Evolutionary conservation across 2,888 invertebrate species (phyloP).

Genomic region (Megastigmus dorsalis): DNA sequence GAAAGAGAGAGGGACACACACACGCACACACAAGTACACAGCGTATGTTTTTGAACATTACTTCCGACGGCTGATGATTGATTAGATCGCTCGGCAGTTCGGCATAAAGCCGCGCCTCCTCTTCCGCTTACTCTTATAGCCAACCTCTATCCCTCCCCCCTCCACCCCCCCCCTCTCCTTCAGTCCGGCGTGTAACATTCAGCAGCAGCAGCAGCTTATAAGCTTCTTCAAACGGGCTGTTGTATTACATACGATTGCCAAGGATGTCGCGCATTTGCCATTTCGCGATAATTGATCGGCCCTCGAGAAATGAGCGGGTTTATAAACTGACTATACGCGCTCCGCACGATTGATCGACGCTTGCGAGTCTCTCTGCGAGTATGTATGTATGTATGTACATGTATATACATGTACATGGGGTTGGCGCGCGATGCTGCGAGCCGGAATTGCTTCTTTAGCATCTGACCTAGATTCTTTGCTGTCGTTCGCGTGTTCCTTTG

Average conservation of each 20-base stretch:
- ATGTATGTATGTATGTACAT: neutral
- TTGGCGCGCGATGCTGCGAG: conserved; percentile 21
- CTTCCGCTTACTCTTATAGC: neutral
- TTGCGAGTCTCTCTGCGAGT: neutral
- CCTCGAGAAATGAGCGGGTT: neutral
- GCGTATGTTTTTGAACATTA: neutral
- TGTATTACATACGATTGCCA: conserved; percentile 21
- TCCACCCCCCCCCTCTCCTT: neutral
- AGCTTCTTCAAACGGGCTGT: no score
- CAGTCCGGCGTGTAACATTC: no score
- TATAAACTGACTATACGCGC: no score
- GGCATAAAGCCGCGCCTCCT: conserved; percentile 14
- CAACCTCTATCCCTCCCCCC: neutral
- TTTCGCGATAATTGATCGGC: conserved; percentile 46
- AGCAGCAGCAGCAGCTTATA: no score
- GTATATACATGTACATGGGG: conserved; percentile 14
- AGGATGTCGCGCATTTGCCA: conserved; percentile 44
- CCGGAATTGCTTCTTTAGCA: conserved; percentile 45
- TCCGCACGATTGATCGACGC: no score
- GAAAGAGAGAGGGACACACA: neutral
- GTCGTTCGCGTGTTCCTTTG: conserved; percentile 6
- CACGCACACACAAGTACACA: no score
- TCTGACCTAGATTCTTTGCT: conserved; percentile 37
- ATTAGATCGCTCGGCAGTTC: conserved; percentile 16
- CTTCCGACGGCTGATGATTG: conserved; percentile 43